Conservation (phyloP, 2,113 vertebrate genomes). For the Symphodus melops region DNA sequence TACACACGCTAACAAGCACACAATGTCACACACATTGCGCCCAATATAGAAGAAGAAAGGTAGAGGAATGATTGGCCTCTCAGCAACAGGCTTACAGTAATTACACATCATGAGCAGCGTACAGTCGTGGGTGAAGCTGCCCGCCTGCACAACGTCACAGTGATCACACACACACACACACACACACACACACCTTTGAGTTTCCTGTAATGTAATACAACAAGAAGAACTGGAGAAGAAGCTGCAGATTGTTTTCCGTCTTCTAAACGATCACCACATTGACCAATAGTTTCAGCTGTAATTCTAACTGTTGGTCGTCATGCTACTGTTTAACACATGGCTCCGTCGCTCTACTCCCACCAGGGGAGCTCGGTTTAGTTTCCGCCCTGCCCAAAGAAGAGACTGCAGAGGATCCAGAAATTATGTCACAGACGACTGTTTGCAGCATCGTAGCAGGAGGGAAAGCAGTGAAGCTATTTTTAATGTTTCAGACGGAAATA, state of each 20-base stretch:
- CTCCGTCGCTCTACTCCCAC: constrained; percentile 9
- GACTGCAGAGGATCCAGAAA: constrained; percentile 33
- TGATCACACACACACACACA: too few species aligned
- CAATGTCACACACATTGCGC: not conserved
- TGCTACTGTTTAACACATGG: not conserved
- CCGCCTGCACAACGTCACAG: not conserved
- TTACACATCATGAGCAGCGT: constrained; percentile 19
- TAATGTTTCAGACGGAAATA: not conserved
- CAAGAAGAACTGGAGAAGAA: not conserved
- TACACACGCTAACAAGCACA: constrained; percentile 5
- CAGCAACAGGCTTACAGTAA: not conserved
- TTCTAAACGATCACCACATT: not conserved
- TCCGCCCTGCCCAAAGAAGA: constrained; percentile 31
- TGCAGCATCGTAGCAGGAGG: not conserved
- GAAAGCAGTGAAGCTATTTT: not conserved
- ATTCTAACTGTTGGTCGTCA: not conserved
- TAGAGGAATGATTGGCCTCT: not conserved
- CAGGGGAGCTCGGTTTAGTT: constrained; percentile 13
- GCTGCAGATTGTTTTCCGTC: too few species aligned
- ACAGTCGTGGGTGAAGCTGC: constrained; percentile 11
- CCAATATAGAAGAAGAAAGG: constrained; percentile 1
- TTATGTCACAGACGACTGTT: not conserved
- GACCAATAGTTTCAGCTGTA: not conserved
- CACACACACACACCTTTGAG: too few species aligned
- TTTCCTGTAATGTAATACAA: not conserved